A percentile compares a stretch with the other conserved stretches of the same genome.
phyloP scores from a whole-genome alignment of 2,888 invertebrate genomes.

The Acanthosepion esculentum region DNA sequence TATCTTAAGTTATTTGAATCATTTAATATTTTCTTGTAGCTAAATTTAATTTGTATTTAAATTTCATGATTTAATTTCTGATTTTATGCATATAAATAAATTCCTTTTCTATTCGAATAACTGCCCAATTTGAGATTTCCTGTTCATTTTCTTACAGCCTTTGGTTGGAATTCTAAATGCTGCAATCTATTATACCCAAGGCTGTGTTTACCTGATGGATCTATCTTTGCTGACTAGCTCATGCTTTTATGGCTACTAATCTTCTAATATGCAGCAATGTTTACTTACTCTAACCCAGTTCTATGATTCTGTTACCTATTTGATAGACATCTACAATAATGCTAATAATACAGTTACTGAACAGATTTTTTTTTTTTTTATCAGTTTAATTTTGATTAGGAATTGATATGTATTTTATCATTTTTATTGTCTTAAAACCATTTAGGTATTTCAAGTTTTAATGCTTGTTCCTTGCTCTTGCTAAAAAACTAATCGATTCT shows the following conservation, averaged over 20 bases:
- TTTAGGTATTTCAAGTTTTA: too few relatives aligned
- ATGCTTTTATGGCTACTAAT: constrained; percentile 45
- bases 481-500: too few relatives aligned
- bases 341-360: not conserved
- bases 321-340: constrained; percentile 40
- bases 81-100: constrained; percentile 9
- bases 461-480: too few relatives aligned
- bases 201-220: constrained; percentile 21
- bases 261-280: constrained; percentile 38
- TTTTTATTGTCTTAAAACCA: too few relatives aligned
- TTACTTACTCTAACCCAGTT: constrained; percentile 34
- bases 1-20: not conserved
- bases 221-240: constrained; percentile 43
- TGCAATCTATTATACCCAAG: not conserved
- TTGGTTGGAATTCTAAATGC: constrained; percentile 22
- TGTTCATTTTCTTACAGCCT: constrained; percentile 33
- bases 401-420: too few relatives aligned
- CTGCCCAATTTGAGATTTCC: not conserved
- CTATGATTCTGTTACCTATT: constrained; percentile 11
- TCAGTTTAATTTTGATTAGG: not conserved
- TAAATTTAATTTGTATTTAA: not conserved
- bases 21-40: not conserved
- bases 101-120: not conserved
- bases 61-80: not conserved
- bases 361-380: not conserved